A percentile compares a stretch with the other conserved stretches of the same genome.
Evolutionary conservation across 53 echinoderm and acorn worm genomes (phyloP).

Genomic region (Stichopus horrens): DNA sequence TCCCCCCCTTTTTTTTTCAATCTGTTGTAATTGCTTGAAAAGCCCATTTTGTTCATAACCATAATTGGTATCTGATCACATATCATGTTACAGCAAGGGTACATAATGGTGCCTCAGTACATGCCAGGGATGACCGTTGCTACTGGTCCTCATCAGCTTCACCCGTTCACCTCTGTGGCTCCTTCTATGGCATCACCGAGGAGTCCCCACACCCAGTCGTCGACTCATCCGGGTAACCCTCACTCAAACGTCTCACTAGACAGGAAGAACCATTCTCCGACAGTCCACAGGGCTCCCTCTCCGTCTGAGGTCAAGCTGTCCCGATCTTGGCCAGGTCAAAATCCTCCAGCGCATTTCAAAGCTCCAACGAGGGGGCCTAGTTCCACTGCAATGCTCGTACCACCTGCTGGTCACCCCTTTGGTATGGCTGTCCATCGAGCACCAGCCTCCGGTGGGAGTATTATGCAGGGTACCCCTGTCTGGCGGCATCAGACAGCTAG

Average conservation of each 20-base stretch:
- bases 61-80: not conserved
- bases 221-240: not conserved
- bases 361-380: conserved; percentile 51
- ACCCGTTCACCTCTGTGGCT: conserved; percentile 13
- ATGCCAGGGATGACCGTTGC: conserved; percentile 43
- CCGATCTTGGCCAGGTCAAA: conserved; percentile 68
- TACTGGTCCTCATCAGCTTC: conserved; percentile 23
- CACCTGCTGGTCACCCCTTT: not conserved
- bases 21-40: too few species aligned
- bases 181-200: conserved; percentile 30
- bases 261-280: conserved; percentile 30
- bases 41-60: too few species aligned
- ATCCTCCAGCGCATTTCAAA: conserved; percentile 31
- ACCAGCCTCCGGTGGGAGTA: conserved; percentile 63
- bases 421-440: conserved; percentile 25
- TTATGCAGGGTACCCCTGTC: conserved; percentile 83
- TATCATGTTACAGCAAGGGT: conserved; percentile 22
- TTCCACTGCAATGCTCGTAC: conserved; percentile 20
- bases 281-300: conserved; percentile 17
- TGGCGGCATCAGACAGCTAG: conserved; percentile 59
- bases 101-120: conserved; percentile 42
- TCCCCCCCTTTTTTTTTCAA: too few species aligned
- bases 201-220: conserved; percentile 22
- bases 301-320: conserved; percentile 43
- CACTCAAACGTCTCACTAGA: conserved; percentile 19